phyloP scores from a whole-genome alignment of 2,113 vertebrate genomes.

The Alaudala cheleensis region DNA sequence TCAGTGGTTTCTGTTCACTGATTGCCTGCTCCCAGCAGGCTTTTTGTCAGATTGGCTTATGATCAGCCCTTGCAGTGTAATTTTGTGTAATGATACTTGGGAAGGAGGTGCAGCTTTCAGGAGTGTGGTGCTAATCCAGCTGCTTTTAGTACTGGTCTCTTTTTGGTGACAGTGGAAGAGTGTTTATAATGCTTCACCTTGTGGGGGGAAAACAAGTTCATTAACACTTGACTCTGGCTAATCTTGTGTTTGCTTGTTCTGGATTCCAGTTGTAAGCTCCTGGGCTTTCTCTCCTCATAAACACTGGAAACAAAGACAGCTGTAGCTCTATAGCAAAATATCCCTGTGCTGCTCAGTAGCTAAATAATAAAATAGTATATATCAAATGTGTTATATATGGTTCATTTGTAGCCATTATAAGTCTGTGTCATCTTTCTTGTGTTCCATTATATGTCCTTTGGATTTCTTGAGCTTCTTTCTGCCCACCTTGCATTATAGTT shows the following conservation, averaged over 20 bases:
- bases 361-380: background rate
- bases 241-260: background rate
- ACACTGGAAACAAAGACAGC: background rate
- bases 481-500: background rate
- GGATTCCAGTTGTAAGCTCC: background rate
- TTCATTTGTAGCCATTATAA: background rate
- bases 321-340: background rate
- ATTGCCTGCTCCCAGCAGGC: constrained; percentile 8
- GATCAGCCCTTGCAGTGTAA: background rate
- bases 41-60: constrained; percentile 33
- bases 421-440: background rate
- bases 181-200: constrained; percentile 5
- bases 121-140: background rate
- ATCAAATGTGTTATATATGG: background rate
- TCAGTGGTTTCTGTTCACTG: background rate
- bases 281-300: background rate
- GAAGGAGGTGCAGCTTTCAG: background rate
- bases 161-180: background rate
- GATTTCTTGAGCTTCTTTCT: background rate
- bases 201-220: background rate
- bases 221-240: background rate
- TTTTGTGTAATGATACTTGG: background rate
- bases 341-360: background rate
- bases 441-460: background rate
- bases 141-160: background rate